A percentile compares a stretch with the other conserved stretches of the same genome.
Conservation (phyloP, 2,797 vertebrate genomes). For the Malurus splendens region DNA sequence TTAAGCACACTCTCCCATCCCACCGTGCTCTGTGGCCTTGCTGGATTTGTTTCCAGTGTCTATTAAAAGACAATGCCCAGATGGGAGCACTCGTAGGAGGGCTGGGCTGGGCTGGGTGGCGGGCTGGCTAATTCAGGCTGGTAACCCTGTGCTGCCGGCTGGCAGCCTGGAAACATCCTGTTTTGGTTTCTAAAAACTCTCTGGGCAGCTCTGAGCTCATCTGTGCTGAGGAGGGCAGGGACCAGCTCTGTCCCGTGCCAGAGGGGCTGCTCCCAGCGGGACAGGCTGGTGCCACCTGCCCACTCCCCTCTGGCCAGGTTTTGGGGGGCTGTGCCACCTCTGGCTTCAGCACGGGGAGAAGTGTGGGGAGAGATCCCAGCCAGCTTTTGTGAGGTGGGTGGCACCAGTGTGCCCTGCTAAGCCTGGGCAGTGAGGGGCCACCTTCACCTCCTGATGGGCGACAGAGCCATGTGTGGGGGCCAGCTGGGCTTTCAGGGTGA, state of each 20-base stretch:
- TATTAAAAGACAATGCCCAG: constrained; percentile 72
- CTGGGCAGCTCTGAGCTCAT: constrained; percentile 19
- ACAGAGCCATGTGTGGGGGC: accelerated
- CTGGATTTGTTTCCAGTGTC: constrained; percentile 62
- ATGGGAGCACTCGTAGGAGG: constrained; percentile 51
- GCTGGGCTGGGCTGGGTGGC: constrained; percentile 14
- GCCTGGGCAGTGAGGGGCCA: not conserved
- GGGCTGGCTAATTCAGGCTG: constrained; percentile 24
- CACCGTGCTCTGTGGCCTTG: constrained; percentile 16
- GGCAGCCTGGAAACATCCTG: constrained; percentile 48
- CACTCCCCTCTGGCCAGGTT: accelerated
- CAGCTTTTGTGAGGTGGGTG: not conserved
- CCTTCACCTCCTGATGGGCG: not conserved
- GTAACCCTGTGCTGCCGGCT: not conserved
- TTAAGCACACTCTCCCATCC: constrained; percentile 32
- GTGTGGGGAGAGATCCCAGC: not conserved
- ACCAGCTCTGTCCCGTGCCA: not conserved
- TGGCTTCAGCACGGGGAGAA: accelerated
- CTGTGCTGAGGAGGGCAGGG: constrained; percentile 14
- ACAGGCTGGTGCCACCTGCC: not conserved
- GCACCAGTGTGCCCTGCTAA: not conserved
- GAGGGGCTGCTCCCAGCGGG: accelerated
- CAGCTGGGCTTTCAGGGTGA: accelerated
- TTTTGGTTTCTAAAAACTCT: constrained; percentile 53
- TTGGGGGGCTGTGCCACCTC: accelerated